Base-by-base conservation (phyloP, 1,140 invertebrate species). In the Goniozus legneri region DNA sequence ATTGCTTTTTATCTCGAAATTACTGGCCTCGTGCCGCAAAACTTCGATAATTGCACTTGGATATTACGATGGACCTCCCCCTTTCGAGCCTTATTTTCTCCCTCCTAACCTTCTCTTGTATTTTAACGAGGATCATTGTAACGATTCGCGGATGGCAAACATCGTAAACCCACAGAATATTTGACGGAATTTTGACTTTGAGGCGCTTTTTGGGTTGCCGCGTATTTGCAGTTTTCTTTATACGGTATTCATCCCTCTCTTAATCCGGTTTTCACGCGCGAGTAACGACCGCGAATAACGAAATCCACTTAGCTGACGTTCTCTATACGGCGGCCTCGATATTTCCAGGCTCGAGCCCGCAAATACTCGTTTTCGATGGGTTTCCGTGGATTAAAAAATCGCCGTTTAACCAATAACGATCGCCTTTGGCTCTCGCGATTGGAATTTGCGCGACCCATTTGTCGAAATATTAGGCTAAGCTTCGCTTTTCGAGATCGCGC, bases 401-500 rank as follows among this genome's bases (percentile, higher is more conserved):
- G n/a, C 21, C 8, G 34, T 24, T 33, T 58, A 58, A 58, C 56
- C 50, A 57, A 45, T 58, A 56, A 53, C 57, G 53, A 58, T 58
- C 39, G 50, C n/a, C n/a, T n/a, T n/a, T n/a, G n/a, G n/a, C 24
- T 12, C n/a, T 21, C 21, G 13, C 44, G 32, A 57, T 57, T 56
- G 53, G 42, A 56, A 57, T 32, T 57, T 56, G 55, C 45, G n/a
- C 44, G 44, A 30, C 7, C 44, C 33, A 42, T 50, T 46, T 19
- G 48, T 57, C 55, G 30, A 51, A 34, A 44, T 46, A 19, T 19
- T 18, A 12, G 31, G 16, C 35, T 56, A 56, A 57, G 49, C 53
- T 50, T 33, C 44, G 31, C 44, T 52, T 45, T 43, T 52, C 44
- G 48, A 10, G 31, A 4, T 13, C 3, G 6, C n/a, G 20, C 10